Evolutionary conservation across 2,113 vertebrate species (phyloP).

Genomic region (Bujurquina vittata): DNA sequence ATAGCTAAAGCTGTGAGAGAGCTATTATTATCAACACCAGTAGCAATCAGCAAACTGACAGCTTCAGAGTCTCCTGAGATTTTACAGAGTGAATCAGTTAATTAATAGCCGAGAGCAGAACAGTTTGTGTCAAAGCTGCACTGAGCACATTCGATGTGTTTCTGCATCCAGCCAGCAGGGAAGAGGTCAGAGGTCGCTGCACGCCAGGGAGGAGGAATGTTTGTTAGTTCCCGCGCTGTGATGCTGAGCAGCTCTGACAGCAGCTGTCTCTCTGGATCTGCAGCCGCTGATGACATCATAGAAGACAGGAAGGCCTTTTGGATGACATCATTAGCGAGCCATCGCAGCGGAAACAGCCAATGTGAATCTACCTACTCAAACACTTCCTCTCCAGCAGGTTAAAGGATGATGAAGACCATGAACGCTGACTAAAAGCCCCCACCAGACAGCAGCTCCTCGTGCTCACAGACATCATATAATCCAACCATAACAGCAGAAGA

Average conservation of each 20-base stretch:
- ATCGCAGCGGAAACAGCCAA: neutral
- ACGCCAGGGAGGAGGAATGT: neutral
- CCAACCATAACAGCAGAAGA: neutral
- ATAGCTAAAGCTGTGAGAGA: neutral
- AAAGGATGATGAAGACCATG: neutral
- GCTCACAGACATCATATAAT: neutral
- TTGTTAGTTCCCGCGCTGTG: neutral
- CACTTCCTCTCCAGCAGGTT: neutral
- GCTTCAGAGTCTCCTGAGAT: neutral
- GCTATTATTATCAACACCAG: neutral
- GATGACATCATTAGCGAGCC: slow-evolving; percentile 30
- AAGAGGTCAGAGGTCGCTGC: slow-evolving; percentile 21
- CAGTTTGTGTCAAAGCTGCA: neutral
- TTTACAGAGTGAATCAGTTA: neutral
- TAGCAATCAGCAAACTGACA: neutral
- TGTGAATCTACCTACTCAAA: neutral
- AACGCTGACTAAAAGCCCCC: neutral
- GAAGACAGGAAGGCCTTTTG: neutral
- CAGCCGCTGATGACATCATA: slow-evolving; percentile 17
- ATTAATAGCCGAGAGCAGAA: neutral
- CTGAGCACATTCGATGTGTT: neutral
- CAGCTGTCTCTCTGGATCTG: slow-evolving; percentile 35
- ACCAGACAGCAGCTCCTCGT: neutral
- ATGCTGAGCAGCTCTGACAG: slow-evolving; percentile 40
- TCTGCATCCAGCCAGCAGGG: neutral